Conservation (phyloP, 2,888 invertebrate species). For the Diarsia dahlii region DNA sequence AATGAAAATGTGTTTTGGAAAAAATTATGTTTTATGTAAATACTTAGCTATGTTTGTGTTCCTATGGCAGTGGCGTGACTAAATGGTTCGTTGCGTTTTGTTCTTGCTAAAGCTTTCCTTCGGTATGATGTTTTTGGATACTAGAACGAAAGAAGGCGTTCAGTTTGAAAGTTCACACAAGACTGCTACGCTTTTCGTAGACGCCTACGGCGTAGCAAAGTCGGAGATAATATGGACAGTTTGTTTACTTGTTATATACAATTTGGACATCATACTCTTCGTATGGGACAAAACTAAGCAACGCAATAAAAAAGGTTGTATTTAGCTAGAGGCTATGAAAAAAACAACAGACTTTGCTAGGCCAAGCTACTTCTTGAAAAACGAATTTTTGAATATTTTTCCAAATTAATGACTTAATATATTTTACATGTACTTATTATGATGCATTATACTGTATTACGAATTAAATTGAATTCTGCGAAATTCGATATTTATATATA, state of each 20-base stretch:
- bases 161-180: not conserved
- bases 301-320: not conserved
- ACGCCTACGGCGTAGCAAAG: constrained; percentile 41
- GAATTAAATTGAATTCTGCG: not conserved
- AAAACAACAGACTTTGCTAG: not conserved
- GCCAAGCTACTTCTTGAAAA: not conserved
- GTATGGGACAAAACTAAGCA: not conserved
- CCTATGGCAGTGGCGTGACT: not conserved
- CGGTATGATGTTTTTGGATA: not conserved
- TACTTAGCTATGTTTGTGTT: constrained; percentile 31
- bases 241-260: not conserved
- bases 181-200: constrained; percentile 41
- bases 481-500: not conserved
- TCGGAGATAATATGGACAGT: no score
- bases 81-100: not conserved
- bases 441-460: not conserved
- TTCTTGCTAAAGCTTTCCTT: not conserved
- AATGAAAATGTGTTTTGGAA: constrained; percentile 65
- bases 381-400: not conserved
- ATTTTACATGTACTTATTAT: not conserved
- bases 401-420: not conserved
- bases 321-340: not conserved
- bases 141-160: not conserved
- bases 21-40: constrained; percentile 50
- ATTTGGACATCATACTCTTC: not conserved